Base-by-base conservation (phyloP, 2,797 vertebrate species). In the Cephalopachus bancanus region DNA sequence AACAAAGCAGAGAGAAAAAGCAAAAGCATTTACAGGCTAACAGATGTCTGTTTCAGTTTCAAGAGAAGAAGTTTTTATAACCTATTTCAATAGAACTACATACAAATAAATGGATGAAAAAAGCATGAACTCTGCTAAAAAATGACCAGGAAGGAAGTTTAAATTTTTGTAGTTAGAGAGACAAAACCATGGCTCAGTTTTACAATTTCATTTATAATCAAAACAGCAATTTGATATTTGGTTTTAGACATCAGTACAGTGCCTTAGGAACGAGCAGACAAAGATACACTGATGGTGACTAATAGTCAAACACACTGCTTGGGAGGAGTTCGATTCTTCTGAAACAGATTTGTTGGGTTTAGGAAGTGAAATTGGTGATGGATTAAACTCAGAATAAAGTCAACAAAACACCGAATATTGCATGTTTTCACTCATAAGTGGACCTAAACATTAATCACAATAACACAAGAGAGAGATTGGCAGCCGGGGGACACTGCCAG, bases 91-190 rank as follows among this genome's bases (percentile, higher is more conserved):
- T 78, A 30, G 2, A 16, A 65, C 24, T 51, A 84, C 75, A 16
- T 89, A 95, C 97, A 96, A 76, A 95, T 30, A 65, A 67, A 95
- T 51, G 49, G 72, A 78, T 94, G 62, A 4, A 78, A 96, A 97
- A 55, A 65, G 3, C 59, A 37, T 94, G 55, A 15, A 94, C 65
- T 97, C 89, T 92, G 85, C 51, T 84, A 76, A 93, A 78, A 49
- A 94, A 93, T 37, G 7, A 78, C 37, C 5, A 9, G 12, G 22
- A 53, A 89, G 57, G 16, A 64, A 10, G 19, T 76, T 94, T 71
- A 64, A 69, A 28, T 53, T 88, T 93, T 79, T 85, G 59, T 4
- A 55, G 55, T 7, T 62, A 22, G 1, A 72, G 11, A 71, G 7
- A 49, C 1, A 89, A 51, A 65, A 33, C 24, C 60, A 64, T 44